Evolutionary conservation across 2,113 vertebrate genomes (phyloP).

Genomic region (Cheilinus undulatus): DNA sequence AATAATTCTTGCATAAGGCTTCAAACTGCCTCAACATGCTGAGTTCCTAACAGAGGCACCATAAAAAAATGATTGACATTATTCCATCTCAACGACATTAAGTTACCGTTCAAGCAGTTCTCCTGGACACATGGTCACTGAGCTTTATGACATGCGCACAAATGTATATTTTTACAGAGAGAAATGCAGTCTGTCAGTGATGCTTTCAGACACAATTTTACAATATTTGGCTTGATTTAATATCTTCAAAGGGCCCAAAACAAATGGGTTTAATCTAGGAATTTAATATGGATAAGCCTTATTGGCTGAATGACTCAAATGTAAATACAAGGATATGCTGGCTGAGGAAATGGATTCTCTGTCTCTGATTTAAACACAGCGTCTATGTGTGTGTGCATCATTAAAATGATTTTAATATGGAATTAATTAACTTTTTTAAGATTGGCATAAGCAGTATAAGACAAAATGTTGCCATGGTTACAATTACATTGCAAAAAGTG

Average conservation of each 20-base stretch:
- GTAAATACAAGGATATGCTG: neutral
- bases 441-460: neutral
- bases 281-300: neutral
- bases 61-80: no score
- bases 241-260: neutral
- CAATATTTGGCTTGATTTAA: neutral
- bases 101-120: neutral
- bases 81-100: no score
- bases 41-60: no score
- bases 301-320: neutral
- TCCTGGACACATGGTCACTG: no score
- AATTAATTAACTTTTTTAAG: neutral
- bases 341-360: no score
- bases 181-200: neutral
- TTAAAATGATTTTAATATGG: neutral
- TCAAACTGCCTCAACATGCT: no score
- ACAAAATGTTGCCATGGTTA: neutral
- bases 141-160: no score
- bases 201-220: neutral
- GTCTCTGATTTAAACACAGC: neutral
- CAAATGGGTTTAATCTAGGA: neutral
- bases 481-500: neutral
- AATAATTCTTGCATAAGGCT: no score
- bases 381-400: neutral
- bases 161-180: no score